Evolutionary conservation across 2,888 invertebrate species (phyloP), one percentile per base, ranked within the genome.

Genomic region (Drosophila rellima): DNA sequence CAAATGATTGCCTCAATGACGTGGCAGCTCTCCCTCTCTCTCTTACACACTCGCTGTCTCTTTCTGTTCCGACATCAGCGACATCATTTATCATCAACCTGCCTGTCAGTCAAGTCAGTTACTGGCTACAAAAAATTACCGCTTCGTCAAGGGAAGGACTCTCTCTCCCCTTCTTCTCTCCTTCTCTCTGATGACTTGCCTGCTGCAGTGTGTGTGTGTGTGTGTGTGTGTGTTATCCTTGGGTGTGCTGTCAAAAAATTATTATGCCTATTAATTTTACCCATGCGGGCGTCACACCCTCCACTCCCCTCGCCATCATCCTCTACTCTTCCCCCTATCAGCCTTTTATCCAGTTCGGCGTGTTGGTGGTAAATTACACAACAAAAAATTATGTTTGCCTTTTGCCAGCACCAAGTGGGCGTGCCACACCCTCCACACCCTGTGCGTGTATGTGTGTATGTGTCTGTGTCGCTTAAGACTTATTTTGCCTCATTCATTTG

Each of bases 41-140:
- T 26, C 15, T 8, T 11, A n/a, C 39, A 17, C 39, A 42, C 26
- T 20, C 50, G 37, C n/a, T 18, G 37, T 20, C 59, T n/a, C 13
- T 37, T 8, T 45, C 45, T 35, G 18, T n/a, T 23, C 47, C 68
- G 65, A 83, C 90, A 90, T 88, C 90, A 89, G 90, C 90, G 91
- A 91, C 89, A 91, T 91, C 91, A 91, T 91, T 91, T 91, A 91
- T 91, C 91, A 91, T 91, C 91, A 91, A 91, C 91, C 91, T 91
- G 91, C 84, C 90, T 89, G 91, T 91, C 84, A 87, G 85, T 84
- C 89, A 84, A 85, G 70, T 82, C 79, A 85, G 76, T 82, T 79
- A 70, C 70, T 73, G 64, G 52, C 68, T 72, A 64, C 71, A 76
- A 55, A 66, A 76, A 67, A 86, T 83, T 82, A 75, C 88, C 83